Percentiles rank a stretch among this genome's conserved stretches.
Conservation (phyloP, 2,113 vertebrate genomes). For the Climacteris rufus region DNA sequence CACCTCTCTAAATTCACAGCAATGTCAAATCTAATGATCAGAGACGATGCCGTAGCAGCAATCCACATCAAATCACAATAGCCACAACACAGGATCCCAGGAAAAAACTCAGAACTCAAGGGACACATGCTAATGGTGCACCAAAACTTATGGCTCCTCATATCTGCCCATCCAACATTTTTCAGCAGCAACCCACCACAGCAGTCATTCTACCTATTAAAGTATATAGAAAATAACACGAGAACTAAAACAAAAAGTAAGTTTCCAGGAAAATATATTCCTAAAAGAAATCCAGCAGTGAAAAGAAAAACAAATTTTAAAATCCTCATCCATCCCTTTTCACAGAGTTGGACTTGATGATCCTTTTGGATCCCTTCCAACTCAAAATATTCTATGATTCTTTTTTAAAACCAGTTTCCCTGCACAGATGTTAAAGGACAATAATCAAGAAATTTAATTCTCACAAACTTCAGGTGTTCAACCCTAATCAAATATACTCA, state of each 20-base stretch:
- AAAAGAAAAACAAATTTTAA: not conserved
- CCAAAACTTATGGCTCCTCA: not conserved
- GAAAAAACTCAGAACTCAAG: not conserved
- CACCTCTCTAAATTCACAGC: not conserved
- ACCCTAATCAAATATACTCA: not conserved
- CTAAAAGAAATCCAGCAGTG: not conserved
- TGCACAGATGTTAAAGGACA: not conserved
- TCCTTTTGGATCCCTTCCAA: not conserved
- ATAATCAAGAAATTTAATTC: not conserved
- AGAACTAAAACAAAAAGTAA: not conserved
- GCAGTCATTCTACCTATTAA: not conserved
- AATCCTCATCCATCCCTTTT: not conserved
- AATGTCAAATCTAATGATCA: not conserved
- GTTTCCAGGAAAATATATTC: not conserved
- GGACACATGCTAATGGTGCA: not conserved
- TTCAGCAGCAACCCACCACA: not conserved
- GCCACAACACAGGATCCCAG: not conserved
- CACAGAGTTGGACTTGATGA: not conserved
- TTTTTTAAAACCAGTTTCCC: not conserved
- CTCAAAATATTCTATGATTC: not conserved
- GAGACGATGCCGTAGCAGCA: not conserved
- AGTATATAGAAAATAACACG: not conserved
- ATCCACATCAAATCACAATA: not conserved
- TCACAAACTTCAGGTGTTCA: not conserved
- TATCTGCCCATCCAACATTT: not conserved